Evolutionary conservation across 2,113 vertebrate species (phyloP), one percentile per base, ranked within the genome.

Genomic region (Mesitornis unicolor): DNA sequence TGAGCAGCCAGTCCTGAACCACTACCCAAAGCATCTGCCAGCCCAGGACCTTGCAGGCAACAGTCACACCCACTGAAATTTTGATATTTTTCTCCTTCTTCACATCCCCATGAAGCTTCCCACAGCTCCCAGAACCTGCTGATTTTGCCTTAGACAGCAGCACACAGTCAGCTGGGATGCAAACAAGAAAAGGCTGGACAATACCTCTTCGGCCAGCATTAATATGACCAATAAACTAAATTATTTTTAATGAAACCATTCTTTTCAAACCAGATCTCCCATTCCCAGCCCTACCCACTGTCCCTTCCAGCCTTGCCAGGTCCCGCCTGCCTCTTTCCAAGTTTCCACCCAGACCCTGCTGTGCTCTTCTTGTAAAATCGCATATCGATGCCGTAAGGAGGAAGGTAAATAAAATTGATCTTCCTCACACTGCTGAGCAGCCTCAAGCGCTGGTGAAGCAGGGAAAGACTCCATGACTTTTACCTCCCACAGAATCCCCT

Each of bases 331-430:
- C 33, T 63, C 45, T 40, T 88, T n/a, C 33, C 88, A 63, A 88
- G 42, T 54, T 92, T n/a, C 47, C 24, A 47, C 38, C 45, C 76
- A 95, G 68, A 47, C 12, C 11, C 21, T 36, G 33, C 13, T 35
- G 5, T n/a, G 33, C 2, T 90, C 11, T 28, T 56, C 53, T 60
- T 90, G 33, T 54, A 78, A 60, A 78, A 82, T 1, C 60, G 43
- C 48, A 43, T 87, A 51, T 82, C 36, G 83, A 80, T 95, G 76
- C 51, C 68, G 45, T 63, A 61, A 81, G 75, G 79, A 96, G 70
- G 13, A 88, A 54, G 90, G 50, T 38, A 97, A 95, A 95, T 84
- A 81, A 77, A 92, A 95, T 95, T 28, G 0, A 95, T 89, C 86
- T 81, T 63, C 51, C 50, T 78, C 8, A 8, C 56, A 29, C 69